Conservation (phyloP, 2,888 invertebrate species). For the Lobophora halterata region DNA sequence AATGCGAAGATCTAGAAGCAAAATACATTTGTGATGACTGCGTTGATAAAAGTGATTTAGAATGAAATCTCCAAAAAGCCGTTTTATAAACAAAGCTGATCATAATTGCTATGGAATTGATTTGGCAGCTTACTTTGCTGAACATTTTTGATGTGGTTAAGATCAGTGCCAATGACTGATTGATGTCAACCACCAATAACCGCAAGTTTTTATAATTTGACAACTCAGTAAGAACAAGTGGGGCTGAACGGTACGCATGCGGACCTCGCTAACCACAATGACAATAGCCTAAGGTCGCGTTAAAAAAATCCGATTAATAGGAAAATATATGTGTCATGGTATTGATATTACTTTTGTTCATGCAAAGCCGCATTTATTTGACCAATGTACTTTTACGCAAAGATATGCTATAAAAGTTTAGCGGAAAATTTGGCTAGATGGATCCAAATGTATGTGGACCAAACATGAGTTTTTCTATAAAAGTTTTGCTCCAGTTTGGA, state of each 20-base stretch:
- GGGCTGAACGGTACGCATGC: conserved; percentile 50
- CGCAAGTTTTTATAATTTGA: conserved; percentile 69
- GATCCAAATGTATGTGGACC: too few species aligned
- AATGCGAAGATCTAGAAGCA: conserved; percentile 63
- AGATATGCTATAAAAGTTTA: conserved; percentile 8
- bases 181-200: conserved; percentile 54
- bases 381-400: conserved; percentile 27
- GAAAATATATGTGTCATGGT: conserved; percentile 70
- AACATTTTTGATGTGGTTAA: conserved; percentile 60
- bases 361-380: conserved; percentile 34
- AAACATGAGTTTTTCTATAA: too few species aligned
- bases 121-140: conserved; percentile 57
- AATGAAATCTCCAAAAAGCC: too few species aligned
- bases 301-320: conserved; percentile 56
- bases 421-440: too few species aligned
- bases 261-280: conserved; percentile 56
- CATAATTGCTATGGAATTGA: too few species aligned
- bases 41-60: too few species aligned
- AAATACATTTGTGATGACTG: not conserved
- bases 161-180: conserved; percentile 52
- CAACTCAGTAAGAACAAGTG: conserved; percentile 59
- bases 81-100: too few species aligned
- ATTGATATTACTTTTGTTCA: conserved; percentile 48
- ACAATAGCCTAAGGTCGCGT: conserved; percentile 59
- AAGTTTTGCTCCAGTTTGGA: too few species aligned